Conservation (phyloP, 2,888 invertebrate genomes). For the Nowickia ferox region DNA sequence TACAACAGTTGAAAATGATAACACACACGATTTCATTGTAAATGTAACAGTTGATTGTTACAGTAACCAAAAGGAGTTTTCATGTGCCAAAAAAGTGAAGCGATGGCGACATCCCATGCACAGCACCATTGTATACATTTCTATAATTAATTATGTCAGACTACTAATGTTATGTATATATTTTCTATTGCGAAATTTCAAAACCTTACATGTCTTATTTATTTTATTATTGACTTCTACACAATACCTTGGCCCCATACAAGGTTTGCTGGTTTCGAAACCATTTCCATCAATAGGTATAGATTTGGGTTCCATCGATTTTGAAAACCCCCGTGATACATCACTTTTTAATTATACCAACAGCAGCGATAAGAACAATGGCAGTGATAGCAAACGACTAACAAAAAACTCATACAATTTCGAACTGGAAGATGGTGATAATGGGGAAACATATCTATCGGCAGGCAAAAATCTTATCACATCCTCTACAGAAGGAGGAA, state of each 20-base stretch:
- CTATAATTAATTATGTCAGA: constrained; percentile 23
- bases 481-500: constrained; percentile 69
- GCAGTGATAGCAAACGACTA: constrained; percentile 54
- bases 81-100: constrained; percentile 55
- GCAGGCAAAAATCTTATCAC: constrained; percentile 64
- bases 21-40: constrained; percentile 16
- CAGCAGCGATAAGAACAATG: constrained; percentile 32
- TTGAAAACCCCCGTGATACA: constrained; percentile 55
- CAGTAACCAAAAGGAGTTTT: constrained; percentile 17
- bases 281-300: constrained; percentile 34
- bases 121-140: constrained; percentile 41
- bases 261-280: constrained; percentile 61
- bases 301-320: constrained; percentile 49
- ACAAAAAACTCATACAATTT: constrained; percentile 49
- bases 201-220: constrained; percentile 61
- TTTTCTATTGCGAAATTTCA: constrained; percentile 52
- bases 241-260: constrained; percentile 55
- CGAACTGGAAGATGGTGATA: constrained; percentile 37
- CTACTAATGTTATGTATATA: constrained; percentile 46
- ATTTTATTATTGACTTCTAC: constrained; percentile 68
- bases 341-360: constrained; percentile 48
- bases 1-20: constrained; percentile 22
- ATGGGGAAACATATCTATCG: constrained; percentile 45
- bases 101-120: constrained; percentile 53
- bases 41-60: constrained; percentile 18